Conservation (phyloP, 2,113 vertebrate species). For the Ia io region DNA sequence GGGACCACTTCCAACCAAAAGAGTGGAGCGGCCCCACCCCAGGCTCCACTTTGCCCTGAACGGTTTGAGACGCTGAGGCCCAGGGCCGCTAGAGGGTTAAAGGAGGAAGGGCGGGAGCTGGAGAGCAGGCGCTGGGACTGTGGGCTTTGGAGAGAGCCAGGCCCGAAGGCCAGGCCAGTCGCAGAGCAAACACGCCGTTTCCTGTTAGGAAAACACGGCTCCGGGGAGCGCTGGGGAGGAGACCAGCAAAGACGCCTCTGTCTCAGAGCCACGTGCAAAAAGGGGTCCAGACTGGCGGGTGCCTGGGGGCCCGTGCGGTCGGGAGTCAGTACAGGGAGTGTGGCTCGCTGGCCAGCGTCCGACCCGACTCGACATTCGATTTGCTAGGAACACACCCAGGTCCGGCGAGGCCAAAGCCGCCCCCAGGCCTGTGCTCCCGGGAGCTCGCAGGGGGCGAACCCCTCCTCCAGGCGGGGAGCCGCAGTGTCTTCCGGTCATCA, state of each 20-base stretch:
- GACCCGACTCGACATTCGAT: accelerated
- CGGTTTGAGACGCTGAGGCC: background rate
- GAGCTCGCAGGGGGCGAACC: too few relatives aligned
- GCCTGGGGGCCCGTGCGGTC: background rate
- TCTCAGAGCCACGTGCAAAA: background rate
- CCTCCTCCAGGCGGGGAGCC: background rate
- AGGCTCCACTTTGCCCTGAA: accelerated
- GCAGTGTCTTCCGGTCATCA: too few relatives aligned
- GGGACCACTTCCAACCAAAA: accelerated
- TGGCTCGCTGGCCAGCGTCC: accelerated
- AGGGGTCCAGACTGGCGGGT: background rate
- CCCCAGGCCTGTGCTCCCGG: background rate
- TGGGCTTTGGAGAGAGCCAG: background rate
- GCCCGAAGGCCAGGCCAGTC: accelerated
- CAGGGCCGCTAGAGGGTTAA: accelerated
- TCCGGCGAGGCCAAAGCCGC: accelerated
- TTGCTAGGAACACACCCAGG: accelerated
- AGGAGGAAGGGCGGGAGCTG: background rate
- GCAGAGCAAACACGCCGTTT: background rate
- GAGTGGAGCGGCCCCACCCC: accelerated
- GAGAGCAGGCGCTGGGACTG: accelerated
- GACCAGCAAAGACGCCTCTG: background rate
- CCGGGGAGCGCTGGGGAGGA: background rate
- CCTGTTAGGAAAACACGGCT: background rate
- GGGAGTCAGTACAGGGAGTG: too few relatives aligned